These are phyloP conservation scores for Eremophila alpestris DNA, from an alignment of 2,797 vertebrate genomes.

Conservation along the genomic window DNA sequence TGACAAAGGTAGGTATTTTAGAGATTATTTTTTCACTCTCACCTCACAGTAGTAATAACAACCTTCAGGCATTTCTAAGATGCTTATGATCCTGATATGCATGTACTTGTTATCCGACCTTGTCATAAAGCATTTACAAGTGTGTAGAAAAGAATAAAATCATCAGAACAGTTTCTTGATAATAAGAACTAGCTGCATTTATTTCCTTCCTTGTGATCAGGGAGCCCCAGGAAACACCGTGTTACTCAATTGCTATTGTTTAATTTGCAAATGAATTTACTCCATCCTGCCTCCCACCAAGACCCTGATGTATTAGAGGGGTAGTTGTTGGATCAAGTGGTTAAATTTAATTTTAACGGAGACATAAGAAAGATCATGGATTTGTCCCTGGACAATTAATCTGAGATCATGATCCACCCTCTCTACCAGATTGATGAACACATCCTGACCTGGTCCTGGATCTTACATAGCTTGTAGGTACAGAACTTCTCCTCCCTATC, in stretches of 20 bases:
- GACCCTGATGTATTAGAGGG: background rate
- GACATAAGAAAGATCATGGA: background rate
- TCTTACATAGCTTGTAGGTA: background rate
- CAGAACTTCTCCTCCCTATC: background rate
- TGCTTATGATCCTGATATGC: background rate
- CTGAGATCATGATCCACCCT: background rate
- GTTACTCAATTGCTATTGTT: constrained; percentile 15
- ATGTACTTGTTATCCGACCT: background rate
- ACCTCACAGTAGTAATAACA: background rate
- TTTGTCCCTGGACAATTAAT: background rate
- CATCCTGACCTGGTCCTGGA: background rate
- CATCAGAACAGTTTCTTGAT: constrained; percentile 12
- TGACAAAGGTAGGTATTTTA: background rate
- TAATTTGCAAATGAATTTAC: constrained; percentile 13
- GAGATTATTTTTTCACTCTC: background rate
- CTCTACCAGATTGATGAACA: rapidly evolving
- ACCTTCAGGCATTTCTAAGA: constrained; percentile 1
- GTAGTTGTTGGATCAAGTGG: background rate
- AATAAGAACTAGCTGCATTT: constrained; percentile 15
- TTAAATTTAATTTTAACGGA: background rate
- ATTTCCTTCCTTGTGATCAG: constrained; percentile 26
- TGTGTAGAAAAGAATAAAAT: constrained; percentile 28
- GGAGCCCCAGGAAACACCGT: constrained; percentile 11
- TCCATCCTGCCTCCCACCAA: background rate
- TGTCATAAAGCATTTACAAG: constrained; percentile 20